Percentiles rank a stretch among this genome's conserved stretches.
phyloP scores from a whole-genome alignment of 30 jellyfish, hydroid and myxozoan species.

The Aurelia sp. region DNA sequence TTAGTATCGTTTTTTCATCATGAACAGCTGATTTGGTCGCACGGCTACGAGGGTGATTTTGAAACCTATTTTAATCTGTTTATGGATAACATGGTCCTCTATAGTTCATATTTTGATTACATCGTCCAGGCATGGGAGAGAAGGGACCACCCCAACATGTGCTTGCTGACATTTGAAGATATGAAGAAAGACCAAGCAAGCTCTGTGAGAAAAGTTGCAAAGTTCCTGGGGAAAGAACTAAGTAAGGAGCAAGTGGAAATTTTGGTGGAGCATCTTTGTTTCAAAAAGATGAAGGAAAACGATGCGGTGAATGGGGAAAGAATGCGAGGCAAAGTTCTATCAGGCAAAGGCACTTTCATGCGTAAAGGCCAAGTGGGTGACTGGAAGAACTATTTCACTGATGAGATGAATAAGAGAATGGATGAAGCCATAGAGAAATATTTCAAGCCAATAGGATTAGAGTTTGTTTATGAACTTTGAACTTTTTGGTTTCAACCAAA shows the following conservation, averaged over 20 bases:
- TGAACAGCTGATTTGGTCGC: constrained; percentile 13
- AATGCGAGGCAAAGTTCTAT: constrained; percentile 17
- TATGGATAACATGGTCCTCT: constrained; percentile 15
- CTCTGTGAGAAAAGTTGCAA: constrained; percentile 19
- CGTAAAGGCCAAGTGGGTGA: constrained; percentile 67
- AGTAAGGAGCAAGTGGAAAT: constrained; percentile 26
- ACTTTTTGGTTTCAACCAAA: no score
- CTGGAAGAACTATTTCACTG: constrained; percentile 68
- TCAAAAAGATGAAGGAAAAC: constrained; percentile 33
- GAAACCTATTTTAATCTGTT: constrained; percentile 10
- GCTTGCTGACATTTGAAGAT: constrained; percentile 17
- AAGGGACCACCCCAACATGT: constrained; percentile 41
- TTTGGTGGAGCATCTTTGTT: constrained; percentile 22
- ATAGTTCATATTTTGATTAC: constrained; percentile 26
- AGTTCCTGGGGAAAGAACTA: constrained; percentile 12
- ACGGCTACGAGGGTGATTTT: constrained; percentile 24
- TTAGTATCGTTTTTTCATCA: constrained; percentile 36
- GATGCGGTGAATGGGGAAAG: neutral
- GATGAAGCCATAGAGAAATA: constrained; percentile 17
- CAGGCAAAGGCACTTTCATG: constrained; percentile 36
- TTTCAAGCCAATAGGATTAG: constrained; percentile 25
- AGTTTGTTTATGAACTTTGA: constrained; percentile 11
- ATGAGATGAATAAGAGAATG: constrained; percentile 50
- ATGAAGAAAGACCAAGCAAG: constrained; percentile 35
- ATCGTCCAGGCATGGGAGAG: constrained; percentile 35